Conservation (phyloP, 2,888 invertebrate species). For the Brenthis ino region DNA sequence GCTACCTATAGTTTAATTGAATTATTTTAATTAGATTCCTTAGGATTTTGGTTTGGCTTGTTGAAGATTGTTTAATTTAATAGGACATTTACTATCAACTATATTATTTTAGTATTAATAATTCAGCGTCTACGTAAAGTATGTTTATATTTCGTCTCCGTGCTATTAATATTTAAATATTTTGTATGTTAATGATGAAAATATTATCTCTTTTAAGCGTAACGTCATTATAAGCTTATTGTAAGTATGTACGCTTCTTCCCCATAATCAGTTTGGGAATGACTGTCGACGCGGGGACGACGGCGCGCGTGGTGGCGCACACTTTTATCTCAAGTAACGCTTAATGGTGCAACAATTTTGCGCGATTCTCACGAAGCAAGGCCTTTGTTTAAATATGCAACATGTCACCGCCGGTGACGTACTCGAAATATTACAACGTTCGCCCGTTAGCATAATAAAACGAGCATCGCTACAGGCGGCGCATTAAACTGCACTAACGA, state of each 20-base stretch:
- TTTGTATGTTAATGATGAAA: no score
- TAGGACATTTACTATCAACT: no score
- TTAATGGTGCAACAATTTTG: constrained; percentile 65
- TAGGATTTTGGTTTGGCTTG: no score
- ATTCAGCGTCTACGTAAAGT: no score
- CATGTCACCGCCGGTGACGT: constrained; percentile 71
- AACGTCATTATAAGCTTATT: neutral
- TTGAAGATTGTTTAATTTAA: no score
- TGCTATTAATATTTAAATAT: no score
- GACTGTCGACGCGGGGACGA: constrained; percentile 14
- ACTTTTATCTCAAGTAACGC: constrained; percentile 52
- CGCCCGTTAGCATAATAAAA: constrained; percentile 77
- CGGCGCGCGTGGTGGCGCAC: constrained; percentile 18
- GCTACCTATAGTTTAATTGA: no score
- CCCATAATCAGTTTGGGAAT: constrained; percentile 1
- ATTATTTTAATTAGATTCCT: no score
- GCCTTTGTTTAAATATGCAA: constrained; percentile 71
- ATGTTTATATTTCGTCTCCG: no score
- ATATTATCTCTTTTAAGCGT: no score
- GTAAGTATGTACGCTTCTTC: neutral
- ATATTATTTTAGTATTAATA: no score
- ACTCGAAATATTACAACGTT: constrained; percentile 74
- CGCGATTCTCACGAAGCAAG: constrained; percentile 54
- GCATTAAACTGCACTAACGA: constrained; percentile 63
- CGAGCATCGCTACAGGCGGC: constrained; percentile 66